These are phyloP conservation scores for Beaufortia kweichowensis DNA, from an alignment of 2,113 vertebrate genomes.

Conservation along the genomic window DNA sequence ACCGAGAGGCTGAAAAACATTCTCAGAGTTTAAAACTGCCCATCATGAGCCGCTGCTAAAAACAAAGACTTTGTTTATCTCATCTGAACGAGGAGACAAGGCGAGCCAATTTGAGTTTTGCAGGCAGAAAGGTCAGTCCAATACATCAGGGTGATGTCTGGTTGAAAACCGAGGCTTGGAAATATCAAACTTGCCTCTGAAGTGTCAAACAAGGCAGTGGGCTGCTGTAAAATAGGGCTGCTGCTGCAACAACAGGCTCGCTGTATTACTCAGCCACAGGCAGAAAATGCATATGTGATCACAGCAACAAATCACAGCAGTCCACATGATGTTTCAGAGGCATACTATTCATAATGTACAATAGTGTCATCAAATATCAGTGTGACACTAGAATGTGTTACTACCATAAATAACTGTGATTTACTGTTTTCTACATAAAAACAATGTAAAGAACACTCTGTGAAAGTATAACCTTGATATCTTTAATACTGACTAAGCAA, in stretches of 20 bases:
- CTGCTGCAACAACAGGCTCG: not conserved
- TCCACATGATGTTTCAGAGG: too few relatives aligned
- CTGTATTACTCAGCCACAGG: conserved; percentile 24
- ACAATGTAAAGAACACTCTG: too few relatives aligned
- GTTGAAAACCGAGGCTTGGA: conserved; percentile 18
- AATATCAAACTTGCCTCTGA: conserved; percentile 27
- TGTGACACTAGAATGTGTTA: too few relatives aligned
- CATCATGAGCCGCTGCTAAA: conserved; percentile 17
- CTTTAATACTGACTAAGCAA: too few relatives aligned
- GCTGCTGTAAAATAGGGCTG: conserved; percentile 19
- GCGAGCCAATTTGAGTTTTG: conserved; percentile 39
- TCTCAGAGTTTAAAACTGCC: not conserved
- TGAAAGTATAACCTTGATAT: too few relatives aligned
- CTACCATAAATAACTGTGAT: too few relatives aligned
- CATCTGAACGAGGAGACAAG: conserved; percentile 21
- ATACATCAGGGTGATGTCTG: conserved; percentile 40
- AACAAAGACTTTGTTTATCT: conserved; percentile 46
- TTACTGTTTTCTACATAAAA: too few relatives aligned
- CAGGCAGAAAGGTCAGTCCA: conserved; percentile 48
- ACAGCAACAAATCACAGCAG: not conserved
- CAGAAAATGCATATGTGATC: conserved; percentile 2
- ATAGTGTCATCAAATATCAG: not conserved
- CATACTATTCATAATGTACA: not conserved
- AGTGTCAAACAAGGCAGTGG: conserved; percentile 8
- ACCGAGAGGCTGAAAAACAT: not conserved